A percentile compares a stretch with the other conserved stretches of the same genome.
These are phyloP conservation scores for Eupleurogrammus muticus DNA, from an alignment of 2,797 vertebrate genomes.

Conservation along the genomic window DNA sequence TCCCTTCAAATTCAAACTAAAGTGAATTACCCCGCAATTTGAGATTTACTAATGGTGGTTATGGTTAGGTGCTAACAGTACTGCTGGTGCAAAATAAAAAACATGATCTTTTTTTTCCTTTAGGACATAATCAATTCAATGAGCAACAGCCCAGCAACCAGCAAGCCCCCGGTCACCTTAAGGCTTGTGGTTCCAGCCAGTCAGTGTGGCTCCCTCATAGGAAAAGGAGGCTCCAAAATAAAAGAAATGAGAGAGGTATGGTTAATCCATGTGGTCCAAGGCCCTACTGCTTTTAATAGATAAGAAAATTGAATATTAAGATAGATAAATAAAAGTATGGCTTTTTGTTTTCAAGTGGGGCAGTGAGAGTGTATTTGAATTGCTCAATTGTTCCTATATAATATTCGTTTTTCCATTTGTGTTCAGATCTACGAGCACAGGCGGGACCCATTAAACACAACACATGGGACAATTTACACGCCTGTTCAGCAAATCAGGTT, in stretches of 20 bases:
- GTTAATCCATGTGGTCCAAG: neutral
- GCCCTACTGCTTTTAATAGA: neutral
- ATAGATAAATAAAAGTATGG: neutral
- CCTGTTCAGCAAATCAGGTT: neutral
- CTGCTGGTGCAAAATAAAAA: conserved; percentile 13
- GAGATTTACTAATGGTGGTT: too few relatives aligned
- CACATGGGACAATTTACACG: neutral
- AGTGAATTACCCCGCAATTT: too few relatives aligned
- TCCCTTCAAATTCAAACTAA: too few relatives aligned
- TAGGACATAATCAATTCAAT: conserved; percentile 98
- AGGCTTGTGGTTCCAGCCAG: conserved; percentile 93
- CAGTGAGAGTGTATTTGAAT: neutral
- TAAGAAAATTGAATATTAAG: too few relatives aligned
- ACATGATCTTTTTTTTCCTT: conserved; percentile 43
- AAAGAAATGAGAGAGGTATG: conserved; percentile 96
- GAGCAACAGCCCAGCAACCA: conserved; percentile 97
- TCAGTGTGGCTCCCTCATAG: conserved; percentile 94
- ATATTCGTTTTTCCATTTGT: conserved; percentile 8
- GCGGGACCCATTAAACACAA: neutral
- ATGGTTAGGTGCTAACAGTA: neutral
- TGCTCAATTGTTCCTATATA: neutral
- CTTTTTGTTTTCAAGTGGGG: neutral
- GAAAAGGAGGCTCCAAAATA: conserved; percentile 96
- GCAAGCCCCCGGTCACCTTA: conserved; percentile 94
- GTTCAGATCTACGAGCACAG: neutral